A percentile compares a stretch with the other conserved stretches of the same genome.
Evolutionary conservation across 1,140 invertebrate species (phyloP).

Genomic region (Drosophila murphyi): DNA sequence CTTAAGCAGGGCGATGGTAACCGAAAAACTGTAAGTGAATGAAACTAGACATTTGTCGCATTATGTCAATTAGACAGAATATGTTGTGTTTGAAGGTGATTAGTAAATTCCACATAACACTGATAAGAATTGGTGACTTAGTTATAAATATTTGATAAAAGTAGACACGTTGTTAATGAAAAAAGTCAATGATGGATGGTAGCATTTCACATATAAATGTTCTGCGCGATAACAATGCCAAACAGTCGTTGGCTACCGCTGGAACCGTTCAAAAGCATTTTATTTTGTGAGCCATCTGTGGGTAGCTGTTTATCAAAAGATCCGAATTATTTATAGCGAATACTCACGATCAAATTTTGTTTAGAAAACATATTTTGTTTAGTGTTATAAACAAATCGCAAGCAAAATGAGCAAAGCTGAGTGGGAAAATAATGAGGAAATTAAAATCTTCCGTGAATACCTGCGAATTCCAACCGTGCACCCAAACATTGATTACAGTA

Average conservation of each 20-base stretch:
- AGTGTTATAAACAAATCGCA: slow-evolving; percentile 85
- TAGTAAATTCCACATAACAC: slow-evolving; percentile 85
- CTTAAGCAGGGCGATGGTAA: no score
- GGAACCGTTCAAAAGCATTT: slow-evolving; percentile 69
- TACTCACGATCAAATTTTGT: slow-evolving; percentile 66
- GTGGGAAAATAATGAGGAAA: slow-evolving; percentile 87
- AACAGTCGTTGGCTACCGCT: slow-evolving; percentile 23
- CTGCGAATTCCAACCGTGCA: slow-evolving; percentile 92
- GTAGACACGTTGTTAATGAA: slow-evolving; percentile 85
- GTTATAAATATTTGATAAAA: slow-evolving; percentile 85
- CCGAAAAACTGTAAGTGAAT: background rate
- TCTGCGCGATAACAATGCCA: slow-evolving; percentile 21
- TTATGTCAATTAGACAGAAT: slow-evolving; percentile 16
- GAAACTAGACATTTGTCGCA: background rate
- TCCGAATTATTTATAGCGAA: background rate
- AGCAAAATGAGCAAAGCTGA: slow-evolving; percentile 49
- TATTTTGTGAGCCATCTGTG: slow-evolving; percentile 89
- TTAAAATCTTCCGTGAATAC: slow-evolving; percentile 92
- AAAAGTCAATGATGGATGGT: slow-evolving; percentile 18
- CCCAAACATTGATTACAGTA: slow-evolving; percentile 90
- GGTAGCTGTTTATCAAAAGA: no score
- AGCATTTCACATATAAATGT: slow-evolving; percentile 18
- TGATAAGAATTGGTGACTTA: slow-evolving; percentile 91
- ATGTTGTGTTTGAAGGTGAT: slow-evolving; percentile 28
- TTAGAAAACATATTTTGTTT: slow-evolving; percentile 87